Conservation (phyloP, 2,797 vertebrate genomes). For the Tokudaia muenninki region DNA sequence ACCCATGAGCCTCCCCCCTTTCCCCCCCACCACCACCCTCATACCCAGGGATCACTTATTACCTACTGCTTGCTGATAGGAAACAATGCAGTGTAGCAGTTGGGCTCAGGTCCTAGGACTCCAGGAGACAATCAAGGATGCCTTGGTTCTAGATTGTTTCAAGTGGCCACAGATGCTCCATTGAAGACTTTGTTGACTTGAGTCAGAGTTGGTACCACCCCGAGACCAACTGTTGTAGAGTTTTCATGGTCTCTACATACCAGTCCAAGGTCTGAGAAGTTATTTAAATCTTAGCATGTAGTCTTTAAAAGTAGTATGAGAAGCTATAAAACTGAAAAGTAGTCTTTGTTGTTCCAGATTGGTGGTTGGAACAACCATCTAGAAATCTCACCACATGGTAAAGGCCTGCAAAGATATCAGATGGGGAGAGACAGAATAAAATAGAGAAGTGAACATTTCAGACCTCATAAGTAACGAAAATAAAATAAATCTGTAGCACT, state of each 20-base stretch:
- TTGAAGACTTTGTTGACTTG: background rate
- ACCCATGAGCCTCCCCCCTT: too few species aligned
- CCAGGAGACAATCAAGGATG: background rate
- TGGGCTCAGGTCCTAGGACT: background rate
- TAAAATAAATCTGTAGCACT: background rate
- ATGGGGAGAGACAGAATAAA: background rate
- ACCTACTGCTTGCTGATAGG: background rate
- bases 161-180: background rate
- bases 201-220: background rate
- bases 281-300: background rate
- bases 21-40: too few species aligned
- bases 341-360: background rate
- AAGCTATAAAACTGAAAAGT: constrained; percentile 50
- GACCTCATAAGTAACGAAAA: constrained; percentile 50
- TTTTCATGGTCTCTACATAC: background rate
- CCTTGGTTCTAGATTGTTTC: background rate
- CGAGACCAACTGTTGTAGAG: background rate
- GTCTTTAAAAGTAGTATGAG: background rate
- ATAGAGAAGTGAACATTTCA: constrained; percentile 3
- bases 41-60: background rate
- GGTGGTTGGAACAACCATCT: background rate
- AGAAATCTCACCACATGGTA: background rate
- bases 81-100: background rate
- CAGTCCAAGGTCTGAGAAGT: background rate
- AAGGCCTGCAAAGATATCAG: constrained; percentile 17